Evolutionary conservation across 92 coral and sea anemone species (phyloP), one percentile per base, ranked within the genome.

Genomic region (Siderastrea radians): DNA sequence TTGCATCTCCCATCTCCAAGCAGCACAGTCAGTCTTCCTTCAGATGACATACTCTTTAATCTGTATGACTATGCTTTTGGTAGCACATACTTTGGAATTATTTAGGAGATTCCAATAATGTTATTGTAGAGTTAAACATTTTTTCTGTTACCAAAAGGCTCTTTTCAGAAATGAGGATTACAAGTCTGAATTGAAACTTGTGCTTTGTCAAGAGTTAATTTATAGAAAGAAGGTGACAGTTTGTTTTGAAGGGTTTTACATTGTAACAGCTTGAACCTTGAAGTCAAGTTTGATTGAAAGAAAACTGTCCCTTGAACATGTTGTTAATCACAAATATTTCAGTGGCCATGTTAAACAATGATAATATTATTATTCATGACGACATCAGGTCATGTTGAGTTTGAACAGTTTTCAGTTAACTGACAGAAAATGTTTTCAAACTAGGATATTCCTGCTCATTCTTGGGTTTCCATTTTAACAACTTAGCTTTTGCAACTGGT

Each of bases 51-150:
- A 7, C 82, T 90, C 12, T 85, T 77, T 80, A 64, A 66, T 80
- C 72, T 90, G 45, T 90, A 79, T 85, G 93, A 84, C 79, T 86
- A 68, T 87, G 87, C 91, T 49, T 74, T 90, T 90, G 64, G 45
- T 60, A 86, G 66, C 72, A 63, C 93, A 15, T 89, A 84, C 70
- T 77, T n/a, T n/a, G n/a, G n/a, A n/a, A n/a, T n/a, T 81, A 70
- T 71, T 71, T 71, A 71, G 57, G 51, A 15, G 57, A 38, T 71
- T 71, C 10, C 46, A n/a, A n/a, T n/a, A 47, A 71, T 47, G 17
- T 71, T 71, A 71, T 71, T 71, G 76, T 71, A 71, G 57, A 71
- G 76, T 71, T 71, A 45, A 45, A 54, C 17, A 15, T 71, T 47
- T 5, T n/a, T 71, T 65, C 46, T 72, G 76, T 13, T 72, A 72